Conservation (phyloP, 2,113 vertebrate genomes). For the Oceanodroma tethys region DNA sequence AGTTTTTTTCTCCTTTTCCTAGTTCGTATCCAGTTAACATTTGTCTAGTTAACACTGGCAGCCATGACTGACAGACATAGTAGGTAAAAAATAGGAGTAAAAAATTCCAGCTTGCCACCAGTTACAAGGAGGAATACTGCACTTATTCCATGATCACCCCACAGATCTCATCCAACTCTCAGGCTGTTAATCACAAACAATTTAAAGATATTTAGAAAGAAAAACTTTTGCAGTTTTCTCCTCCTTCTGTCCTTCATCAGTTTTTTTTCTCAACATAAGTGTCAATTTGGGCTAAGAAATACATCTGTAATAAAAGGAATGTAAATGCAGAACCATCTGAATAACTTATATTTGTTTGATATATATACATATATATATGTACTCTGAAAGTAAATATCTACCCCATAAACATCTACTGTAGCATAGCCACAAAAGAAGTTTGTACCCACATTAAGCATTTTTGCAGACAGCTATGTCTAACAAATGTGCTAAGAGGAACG, state of each 20-base stretch:
- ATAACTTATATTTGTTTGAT: background rate
- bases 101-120: background rate
- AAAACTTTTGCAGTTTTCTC: background rate
- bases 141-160: background rate
- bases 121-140: background rate
- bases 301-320: background rate
- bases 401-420: background rate
- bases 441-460: background rate
- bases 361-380: background rate
- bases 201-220: background rate
- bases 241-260: background rate
- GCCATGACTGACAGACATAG: background rate
- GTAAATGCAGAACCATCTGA: background rate
- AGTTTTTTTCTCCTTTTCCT: background rate
- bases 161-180: background rate
- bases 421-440: background rate
- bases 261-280: background rate
- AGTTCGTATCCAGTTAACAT: background rate
- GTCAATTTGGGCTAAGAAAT: background rate
- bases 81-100: background rate
- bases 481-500: accelerated
- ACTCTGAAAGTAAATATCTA: background rate
- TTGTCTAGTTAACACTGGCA: background rate
- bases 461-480: background rate
- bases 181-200: background rate